A percentile compares a stretch with the other conserved stretches of the same genome.
phyloP scores from a whole-genome alignment of 1,140 invertebrate species.

The Linepithema humile region DNA sequence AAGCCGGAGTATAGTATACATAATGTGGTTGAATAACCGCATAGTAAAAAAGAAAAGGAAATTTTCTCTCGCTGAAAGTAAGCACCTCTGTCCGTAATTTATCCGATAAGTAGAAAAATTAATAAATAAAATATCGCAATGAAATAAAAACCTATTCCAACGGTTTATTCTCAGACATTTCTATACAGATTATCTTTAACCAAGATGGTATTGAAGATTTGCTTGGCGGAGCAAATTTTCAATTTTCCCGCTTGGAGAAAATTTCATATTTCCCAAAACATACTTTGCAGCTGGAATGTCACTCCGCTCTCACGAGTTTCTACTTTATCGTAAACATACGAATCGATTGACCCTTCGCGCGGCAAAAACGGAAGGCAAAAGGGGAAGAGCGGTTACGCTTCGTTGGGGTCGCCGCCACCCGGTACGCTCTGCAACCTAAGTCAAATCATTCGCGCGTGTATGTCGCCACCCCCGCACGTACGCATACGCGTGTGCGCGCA shows the following conservation, averaged over 20 bases:
- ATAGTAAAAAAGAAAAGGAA: not conserved
- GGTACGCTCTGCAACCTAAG: slow-evolving; percentile 33
- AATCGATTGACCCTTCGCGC: slow-evolving; percentile 41
- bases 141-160: not conserved
- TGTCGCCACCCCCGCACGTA: not conserved
- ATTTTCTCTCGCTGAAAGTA: not conserved
- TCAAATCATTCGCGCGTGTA: slow-evolving; percentile 33
- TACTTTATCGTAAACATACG: slow-evolving; percentile 32
- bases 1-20: not conserved
- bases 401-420: slow-evolving; percentile 40
- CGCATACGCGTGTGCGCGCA: not conserved
- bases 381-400: slow-evolving; percentile 12
- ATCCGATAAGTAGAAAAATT: not conserved
- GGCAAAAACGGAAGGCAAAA: slow-evolving; percentile 24
- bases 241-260: not conserved
- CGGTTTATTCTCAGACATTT: not conserved
- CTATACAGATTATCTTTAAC: not conserved
- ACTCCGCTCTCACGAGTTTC: slow-evolving; percentile 2
- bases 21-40: not conserved
- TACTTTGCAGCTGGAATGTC: not conserved
- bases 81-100: not conserved
- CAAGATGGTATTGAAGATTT: not conserved
- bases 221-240: not conserved
- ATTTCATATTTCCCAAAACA: not conserved
- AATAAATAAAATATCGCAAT: not conserved